phyloP scores from a whole-genome alignment of 2,113 vertebrate genomes.

The Gorsachius goisagi region DNA sequence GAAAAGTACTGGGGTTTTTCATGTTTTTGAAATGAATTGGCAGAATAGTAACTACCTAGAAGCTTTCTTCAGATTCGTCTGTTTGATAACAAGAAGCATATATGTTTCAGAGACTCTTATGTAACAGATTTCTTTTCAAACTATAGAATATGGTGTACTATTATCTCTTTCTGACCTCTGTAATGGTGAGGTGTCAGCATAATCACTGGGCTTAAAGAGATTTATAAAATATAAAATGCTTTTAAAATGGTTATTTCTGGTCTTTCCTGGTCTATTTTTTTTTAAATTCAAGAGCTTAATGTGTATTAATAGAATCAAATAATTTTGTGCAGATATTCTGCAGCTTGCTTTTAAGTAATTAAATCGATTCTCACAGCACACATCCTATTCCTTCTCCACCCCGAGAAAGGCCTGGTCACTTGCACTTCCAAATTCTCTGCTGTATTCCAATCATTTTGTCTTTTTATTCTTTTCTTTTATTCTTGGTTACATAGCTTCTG shows the following conservation, averaged over 20 bases:
- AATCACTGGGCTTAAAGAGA: not conserved
- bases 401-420: not conserved
- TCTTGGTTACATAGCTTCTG: not conserved
- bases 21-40: not conserved
- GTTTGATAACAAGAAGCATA: not conserved
- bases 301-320: not conserved
- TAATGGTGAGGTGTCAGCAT: not conserved
- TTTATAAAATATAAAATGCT: not conserved
- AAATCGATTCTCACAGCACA: not conserved
- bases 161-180: not conserved
- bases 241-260: not conserved
- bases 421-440: not conserved
- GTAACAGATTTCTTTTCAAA: not conserved
- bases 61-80: not conserved
- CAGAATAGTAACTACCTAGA: not conserved
- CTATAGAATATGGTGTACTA: not conserved
- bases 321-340: not conserved
- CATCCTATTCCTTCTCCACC: fast-evolving
- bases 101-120: not conserved
- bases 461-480: not conserved
- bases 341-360: not conserved
- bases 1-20: not conserved
- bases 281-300: not conserved
- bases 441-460: not conserved
- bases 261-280: not conserved